phyloP scores from a whole-genome alignment of 2,888 invertebrate species.

The Polyommatus iphigenia region DNA sequence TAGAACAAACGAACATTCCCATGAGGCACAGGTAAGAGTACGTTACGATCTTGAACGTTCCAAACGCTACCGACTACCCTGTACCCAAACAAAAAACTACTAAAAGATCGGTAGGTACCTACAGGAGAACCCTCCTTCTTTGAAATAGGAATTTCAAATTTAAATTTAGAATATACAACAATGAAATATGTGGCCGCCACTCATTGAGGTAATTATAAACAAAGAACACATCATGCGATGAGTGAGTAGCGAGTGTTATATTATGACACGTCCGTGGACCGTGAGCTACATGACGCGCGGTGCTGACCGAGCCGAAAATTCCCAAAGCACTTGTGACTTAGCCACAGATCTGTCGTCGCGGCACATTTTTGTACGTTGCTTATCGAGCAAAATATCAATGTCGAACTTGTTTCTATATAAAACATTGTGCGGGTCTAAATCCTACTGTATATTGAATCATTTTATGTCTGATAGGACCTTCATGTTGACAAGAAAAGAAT shows the following conservation, averaged over 20 bases:
- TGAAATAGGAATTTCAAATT: not conserved
- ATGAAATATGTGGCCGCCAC: not conserved
- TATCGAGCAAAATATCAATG: not conserved
- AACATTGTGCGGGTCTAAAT: not conserved
- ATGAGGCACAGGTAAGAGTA: not conserved
- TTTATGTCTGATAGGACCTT: too few relatives aligned
- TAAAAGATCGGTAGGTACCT: not conserved
- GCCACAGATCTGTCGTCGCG: conserved; percentile 30
- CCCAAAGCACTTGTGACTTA: conserved; percentile 40
- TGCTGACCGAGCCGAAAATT: conserved; percentile 41
- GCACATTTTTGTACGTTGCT: conserved; percentile 5
- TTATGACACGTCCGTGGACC: conserved; percentile 41
- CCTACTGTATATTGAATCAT: not conserved
- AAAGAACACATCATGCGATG: conserved; percentile 38
- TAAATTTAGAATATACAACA: not conserved
- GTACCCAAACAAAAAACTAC: not conserved
- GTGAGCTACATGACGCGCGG: conserved; percentile 39
- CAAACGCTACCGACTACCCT: not conserved
- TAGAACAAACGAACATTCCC: not conserved
- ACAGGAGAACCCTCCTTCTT: not conserved
- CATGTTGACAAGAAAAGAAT: not conserved
- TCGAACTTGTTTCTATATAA: not conserved
- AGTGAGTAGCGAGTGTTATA: conserved; percentile 36
- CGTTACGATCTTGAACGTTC: not conserved
- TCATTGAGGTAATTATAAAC: conserved; percentile 33